Evolutionary conservation across 2,113 vertebrate species (phyloP), one percentile per base, ranked within the genome.

Genomic region (Cyphotilapia sp.): DNA sequence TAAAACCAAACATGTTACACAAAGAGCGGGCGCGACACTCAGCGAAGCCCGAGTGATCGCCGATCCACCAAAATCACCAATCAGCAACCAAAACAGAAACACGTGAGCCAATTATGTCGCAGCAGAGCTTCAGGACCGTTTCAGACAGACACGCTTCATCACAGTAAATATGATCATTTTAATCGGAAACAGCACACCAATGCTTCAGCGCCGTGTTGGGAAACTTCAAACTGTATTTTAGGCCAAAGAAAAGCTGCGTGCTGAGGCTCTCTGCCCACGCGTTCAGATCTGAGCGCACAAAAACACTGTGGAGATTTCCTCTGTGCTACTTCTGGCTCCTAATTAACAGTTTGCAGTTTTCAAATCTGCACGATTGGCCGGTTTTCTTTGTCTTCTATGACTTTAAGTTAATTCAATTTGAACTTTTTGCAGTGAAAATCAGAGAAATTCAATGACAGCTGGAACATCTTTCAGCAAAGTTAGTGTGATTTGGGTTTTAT

Each of bases 161-260:
- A 3, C 22, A 54, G n/a, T 24, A 24, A 56, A 56, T 4, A 7
- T 66, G 61, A 8, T 3, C 16, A 2, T n/a, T 66, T 38, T 38
- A 38, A 38, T 1, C 3, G 1, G 19, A 38, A 0, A 38, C 61
- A 5, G 61, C 33, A 66, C 61, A 0, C 2, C 4, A 11, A 13
- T 1, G 19, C 10, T 66, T 35, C 31, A 35, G 61, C 17, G 31
- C 3, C 31, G 0, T n/a, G 59, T 4, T 66, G 61, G 61, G 6
- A 1, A 66, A 63, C 59, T 11, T 63, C 17, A 35, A 63, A 35
- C 4, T 33, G 16, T 0, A 61, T 61, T 61, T 1, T 1, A 61
- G 16, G 31, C 61, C 61, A 66, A 66, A 22, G 61, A 69, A 63
- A 2, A 66, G 10, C 61, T 66, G 61, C 10, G 10, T 5, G 61